Base-by-base conservation (phyloP, 2,113 vertebrate genomes). In the Callipepla squamata region DNA sequence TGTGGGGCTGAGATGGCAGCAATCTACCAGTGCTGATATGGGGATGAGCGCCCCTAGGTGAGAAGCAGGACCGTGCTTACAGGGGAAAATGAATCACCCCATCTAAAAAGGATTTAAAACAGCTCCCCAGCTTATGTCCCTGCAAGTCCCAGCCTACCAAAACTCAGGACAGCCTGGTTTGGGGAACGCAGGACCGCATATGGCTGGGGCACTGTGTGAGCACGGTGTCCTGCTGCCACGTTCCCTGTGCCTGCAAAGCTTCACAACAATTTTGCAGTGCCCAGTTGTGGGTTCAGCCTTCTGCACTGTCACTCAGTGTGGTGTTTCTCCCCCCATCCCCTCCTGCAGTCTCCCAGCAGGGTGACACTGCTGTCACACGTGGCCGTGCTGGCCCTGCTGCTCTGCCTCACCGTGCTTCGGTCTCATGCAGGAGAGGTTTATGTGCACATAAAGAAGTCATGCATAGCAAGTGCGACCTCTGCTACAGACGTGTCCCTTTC, bases 401-500 rank as follows among this genome's bases (percentile, higher is more conserved):
- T 40, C 40, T 40, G 40, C 40, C 40, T 40, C 11, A 28, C 50
- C 25, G 7, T 13, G 22, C 51, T 53, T 53, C 28, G 26, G 51
- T 28, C 28, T 53, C 25, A 9, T 16, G 20, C 0, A 6, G 44
- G 47, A 62, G 72, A 47, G 32, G 4, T 86, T 77, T 57, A 21
- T 21, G 48, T 17, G 25, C 36, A 58, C 55, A n/a, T 32, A 19
- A n/a, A 20, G 55, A n/a, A 20, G 15, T 62, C 34, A 9, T 1
- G 4, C 18, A 87, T 53, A 18, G 14, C 7, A 48, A 80, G 13
- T 34, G 30, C 51, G 7, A 32, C 62, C 70, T 84, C 59, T 92
- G 18, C 83, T 89, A 40, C 87, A 89, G 91, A 90, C 92, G 30
- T 82, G 26, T 95, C 92, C 76, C 96, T 87, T 95, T 96, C 94